Percentiles rank a stretch among this genome's conserved stretches.
These are phyloP conservation scores for Capricornis sumatraensis DNA, from an alignment of 2,113 vertebrate species.

Conservation along the genomic window DNA sequence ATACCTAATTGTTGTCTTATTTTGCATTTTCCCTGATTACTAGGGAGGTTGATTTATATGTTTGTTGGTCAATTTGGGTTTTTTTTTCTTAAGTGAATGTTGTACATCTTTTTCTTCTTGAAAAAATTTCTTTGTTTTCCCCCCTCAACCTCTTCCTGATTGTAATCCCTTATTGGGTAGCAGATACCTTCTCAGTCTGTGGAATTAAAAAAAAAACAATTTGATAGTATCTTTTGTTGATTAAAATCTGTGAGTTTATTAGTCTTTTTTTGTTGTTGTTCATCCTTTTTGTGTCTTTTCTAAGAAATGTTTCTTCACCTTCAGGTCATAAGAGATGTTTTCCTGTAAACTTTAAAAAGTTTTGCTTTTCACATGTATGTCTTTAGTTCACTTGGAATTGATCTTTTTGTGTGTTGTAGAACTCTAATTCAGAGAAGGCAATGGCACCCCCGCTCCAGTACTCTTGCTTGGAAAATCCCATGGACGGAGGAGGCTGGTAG, in stretches of 20 bases:
- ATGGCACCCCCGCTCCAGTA: neutral
- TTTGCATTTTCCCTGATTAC: neutral
- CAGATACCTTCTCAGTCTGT: neutral
- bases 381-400: neutral
- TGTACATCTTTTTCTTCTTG: neutral
- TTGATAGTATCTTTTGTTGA: neutral
- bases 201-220: neutral
- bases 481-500: fast-evolving
- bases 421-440: neutral
- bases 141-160: neutral
- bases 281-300: neutral
- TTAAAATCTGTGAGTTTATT: neutral
- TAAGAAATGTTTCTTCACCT: neutral
- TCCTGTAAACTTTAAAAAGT: neutral
- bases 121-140: neutral
- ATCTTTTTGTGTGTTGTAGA: neutral
- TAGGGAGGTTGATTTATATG: neutral
- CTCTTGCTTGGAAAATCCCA: neutral
- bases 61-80: neutral
- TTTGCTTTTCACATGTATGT: neutral
- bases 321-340: neutral
- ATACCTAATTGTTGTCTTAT: neutral
- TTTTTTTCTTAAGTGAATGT: neutral
- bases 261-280: neutral
- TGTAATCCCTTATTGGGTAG: neutral